Base-by-base conservation (phyloP, 1,140 invertebrate species). In the Linepithema humile region DNA sequence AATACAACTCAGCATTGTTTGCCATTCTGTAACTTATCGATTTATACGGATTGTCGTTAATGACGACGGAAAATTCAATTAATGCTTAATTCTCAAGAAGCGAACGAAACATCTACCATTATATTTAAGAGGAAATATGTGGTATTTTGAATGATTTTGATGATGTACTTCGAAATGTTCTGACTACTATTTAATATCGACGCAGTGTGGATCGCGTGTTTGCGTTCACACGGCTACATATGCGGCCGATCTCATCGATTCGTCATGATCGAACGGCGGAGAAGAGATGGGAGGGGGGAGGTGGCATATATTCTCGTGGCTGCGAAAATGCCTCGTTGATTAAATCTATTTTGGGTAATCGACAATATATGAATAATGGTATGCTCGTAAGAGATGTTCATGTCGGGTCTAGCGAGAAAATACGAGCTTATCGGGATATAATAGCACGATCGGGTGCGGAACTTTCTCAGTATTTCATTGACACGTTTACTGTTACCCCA, bases 261-360 rank as follows among this genome's bases (percentile, higher is more conserved):
- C 91, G 92, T 92, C 91, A 93, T 92, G 89, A 89, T 89, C 89
- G 77, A 26, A 50, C 32, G 38, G 57, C 15, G 15, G 5, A 29
- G 64, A 69, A 38, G 48, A 62, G 40, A 20, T 15, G 32, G 35
- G 43, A 15, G 32, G 3, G 20, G 3, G 48, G n/a, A 6, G 17
- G 5, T 17, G 3, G 32, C 26, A 69, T 74, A 55, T 85, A 88
- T 86, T 85, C 84, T 89, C 87, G 75, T 67, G 69, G 38, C 60
- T 57, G 17, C 59, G 62, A 88, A 88, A 88, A 88, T 90, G 75
- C 84, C 75, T 26, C 80, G 85, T 89, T 89, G 91, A 92, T 90
- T 91, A 89, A 92, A 91, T 92, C 88, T 92, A 91, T 90, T 92
- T 89, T 87, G 84, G 87, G 88, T 91, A 92, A 92, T 92, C 88